Conservation (phyloP, 1,140 invertebrate genomes). For the Trachymyrmex cornetzi region DNA sequence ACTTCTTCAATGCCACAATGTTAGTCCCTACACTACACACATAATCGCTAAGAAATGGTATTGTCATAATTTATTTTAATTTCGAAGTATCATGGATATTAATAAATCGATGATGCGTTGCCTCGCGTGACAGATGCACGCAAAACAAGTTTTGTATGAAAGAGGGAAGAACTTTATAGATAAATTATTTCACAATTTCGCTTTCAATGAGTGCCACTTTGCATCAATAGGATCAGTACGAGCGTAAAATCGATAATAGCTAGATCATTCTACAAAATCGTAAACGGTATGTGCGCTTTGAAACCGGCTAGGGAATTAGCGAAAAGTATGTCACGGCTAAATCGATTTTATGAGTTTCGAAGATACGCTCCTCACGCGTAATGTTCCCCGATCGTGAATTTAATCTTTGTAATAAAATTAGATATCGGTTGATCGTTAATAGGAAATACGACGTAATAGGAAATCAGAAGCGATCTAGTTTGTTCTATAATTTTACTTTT, state of each 20-base stretch:
- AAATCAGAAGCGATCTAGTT: neutral
- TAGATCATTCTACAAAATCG: constrained; percentile 42
- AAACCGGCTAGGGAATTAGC: constrained; percentile 15
- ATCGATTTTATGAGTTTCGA: constrained; percentile 66
- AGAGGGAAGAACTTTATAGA: neutral
- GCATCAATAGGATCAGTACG: neutral
- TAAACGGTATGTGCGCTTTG: constrained; percentile 21
- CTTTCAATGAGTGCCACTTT: constrained; percentile 39
- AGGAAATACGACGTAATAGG: neutral
- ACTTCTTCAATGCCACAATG: neutral
- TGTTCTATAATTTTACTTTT: constrained; percentile 13
- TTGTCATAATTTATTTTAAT: constrained; percentile 33
- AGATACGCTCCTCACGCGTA: constrained; percentile 29
- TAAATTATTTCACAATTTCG: constrained; percentile 41
- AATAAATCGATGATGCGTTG: constrained; percentile 46
- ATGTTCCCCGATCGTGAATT: neutral
- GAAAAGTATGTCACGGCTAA: constrained; percentile 72
- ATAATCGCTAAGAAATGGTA: neutral
- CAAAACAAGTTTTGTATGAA: constrained; percentile 43
- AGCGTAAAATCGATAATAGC: constrained; percentile 23
- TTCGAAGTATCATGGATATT: constrained; percentile 54
- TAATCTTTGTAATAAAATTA: neutral
- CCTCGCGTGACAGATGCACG: neutral
- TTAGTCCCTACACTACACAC: neutral
- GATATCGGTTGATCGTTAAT: neutral